These are phyloP conservation scores for Hyppa rectilinea DNA, from an alignment of 2,888 invertebrate species.

Conservation along the genomic window DNA sequence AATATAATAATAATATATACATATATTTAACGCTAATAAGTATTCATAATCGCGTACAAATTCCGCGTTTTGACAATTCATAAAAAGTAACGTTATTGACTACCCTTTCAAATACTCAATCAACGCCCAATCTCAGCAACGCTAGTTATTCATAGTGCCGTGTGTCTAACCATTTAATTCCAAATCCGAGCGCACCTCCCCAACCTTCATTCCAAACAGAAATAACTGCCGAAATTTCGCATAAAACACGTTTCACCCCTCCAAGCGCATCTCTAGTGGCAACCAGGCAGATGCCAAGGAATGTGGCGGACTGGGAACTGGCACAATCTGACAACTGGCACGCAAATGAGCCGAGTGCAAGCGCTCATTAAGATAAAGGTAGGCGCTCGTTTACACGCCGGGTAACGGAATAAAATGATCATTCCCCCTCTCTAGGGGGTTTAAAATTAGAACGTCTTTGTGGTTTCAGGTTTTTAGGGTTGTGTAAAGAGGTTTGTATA, in stretches of 20 bases:
- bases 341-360: slow-evolving; percentile 59
- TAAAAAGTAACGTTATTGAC: too few relatives aligned
- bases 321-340: slow-evolving; percentile 59
- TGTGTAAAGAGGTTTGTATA: not conserved
- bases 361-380: slow-evolving; percentile 63
- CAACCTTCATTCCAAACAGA: slow-evolving; percentile 6
- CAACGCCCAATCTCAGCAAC: not conserved
- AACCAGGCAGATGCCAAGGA: slow-evolving; percentile 50
- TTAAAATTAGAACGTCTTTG: slow-evolving; percentile 39
- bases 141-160: not conserved
- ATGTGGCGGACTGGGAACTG: slow-evolving; percentile 48
- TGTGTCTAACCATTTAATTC: slow-evolving; percentile 13
- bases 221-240: slow-evolving; percentile 46
- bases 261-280: slow-evolving; percentile 43
- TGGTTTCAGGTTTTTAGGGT: slow-evolving; percentile 11
- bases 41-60: too few relatives aligned
- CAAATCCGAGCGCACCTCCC: not conserved
- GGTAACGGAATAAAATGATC: slow-evolving; percentile 63
- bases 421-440: slow-evolving; percentile 24
- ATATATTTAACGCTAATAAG: too few relatives aligned
- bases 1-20: too few relatives aligned
- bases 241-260: slow-evolving; percentile 61
- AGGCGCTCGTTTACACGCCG: slow-evolving; percentile 50
- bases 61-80: too few relatives aligned
- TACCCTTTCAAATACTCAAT: too few relatives aligned